These are phyloP conservation scores for Pseudorectes ferrugineus DNA, from an alignment of 2,113 vertebrate species.

Conservation along the genomic window DNA sequence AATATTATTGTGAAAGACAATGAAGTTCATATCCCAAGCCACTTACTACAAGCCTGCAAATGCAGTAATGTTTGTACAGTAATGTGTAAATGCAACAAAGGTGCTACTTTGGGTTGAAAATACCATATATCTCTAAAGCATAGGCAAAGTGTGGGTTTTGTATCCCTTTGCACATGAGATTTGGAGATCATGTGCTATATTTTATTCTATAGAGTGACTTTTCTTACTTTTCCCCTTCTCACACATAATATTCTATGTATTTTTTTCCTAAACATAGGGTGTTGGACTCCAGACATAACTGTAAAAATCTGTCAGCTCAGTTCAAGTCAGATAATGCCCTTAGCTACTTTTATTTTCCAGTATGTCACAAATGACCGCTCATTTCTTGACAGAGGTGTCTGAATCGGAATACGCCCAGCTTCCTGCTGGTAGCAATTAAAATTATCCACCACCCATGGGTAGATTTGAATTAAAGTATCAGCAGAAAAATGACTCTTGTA, in stretches of 20 bases:
- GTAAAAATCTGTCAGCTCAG: constrained; percentile 27
- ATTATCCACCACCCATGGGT: constrained; percentile 19
- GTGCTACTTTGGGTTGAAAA: background rate
- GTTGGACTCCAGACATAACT: constrained; percentile 11
- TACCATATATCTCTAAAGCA: background rate
- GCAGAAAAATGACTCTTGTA: background rate
- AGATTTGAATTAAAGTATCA: constrained; percentile 50
- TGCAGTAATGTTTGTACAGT: background rate
- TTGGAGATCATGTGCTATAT: background rate
- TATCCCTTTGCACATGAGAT: background rate
- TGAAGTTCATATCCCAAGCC: background rate
- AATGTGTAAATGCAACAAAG: background rate
- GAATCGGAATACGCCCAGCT: background rate
- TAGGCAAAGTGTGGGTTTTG: background rate
- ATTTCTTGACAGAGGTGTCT: constrained; percentile 55
- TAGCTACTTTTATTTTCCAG: constrained; percentile 26
- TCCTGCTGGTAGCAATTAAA: constrained; percentile 60
- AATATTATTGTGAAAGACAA: background rate
- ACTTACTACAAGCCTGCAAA: background rate
- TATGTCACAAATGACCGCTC: constrained; percentile 48
- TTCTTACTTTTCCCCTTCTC: background rate
- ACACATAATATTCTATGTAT: background rate
- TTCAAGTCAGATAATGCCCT: constrained; percentile 45
- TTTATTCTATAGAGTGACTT: background rate
- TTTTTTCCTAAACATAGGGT: background rate